Evolutionary conservation across 2,113 vertebrate genomes (phyloP).

Genomic region (Gobio gobio): DNA sequence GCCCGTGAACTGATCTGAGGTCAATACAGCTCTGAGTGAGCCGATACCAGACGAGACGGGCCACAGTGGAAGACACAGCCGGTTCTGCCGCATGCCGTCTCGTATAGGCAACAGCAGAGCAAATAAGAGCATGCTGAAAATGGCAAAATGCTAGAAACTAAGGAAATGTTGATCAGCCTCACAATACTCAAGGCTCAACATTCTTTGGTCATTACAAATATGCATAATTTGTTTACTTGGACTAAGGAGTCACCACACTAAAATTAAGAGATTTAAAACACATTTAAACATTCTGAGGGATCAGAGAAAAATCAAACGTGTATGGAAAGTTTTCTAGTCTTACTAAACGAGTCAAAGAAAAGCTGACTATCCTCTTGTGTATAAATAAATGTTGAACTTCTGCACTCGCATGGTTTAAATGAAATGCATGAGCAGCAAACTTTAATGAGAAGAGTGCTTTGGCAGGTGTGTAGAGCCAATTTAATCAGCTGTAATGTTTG

Average conservation of each 20-base stretch:
- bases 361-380: not conserved
- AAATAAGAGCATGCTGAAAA: not conserved
- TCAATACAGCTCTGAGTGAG: not conserved
- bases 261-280: not conserved
- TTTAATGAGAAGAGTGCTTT: constrained; percentile 18
- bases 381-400: not conserved
- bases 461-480: constrained; percentile 26
- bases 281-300: not conserved
- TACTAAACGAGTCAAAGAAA: not conserved
- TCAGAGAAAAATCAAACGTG: not conserved
- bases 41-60: not conserved
- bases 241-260: not conserved
- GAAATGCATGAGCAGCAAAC: constrained; percentile 5
- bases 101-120: not conserved
- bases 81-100: constrained; percentile 51
- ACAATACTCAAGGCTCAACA: not conserved
- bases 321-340: not conserved
- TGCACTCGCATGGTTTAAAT: not conserved
- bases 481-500: constrained; percentile 31
- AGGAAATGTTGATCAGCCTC: not conserved
- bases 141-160: not conserved
- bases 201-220: not conserved
- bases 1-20: not conserved
- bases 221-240: not conserved
- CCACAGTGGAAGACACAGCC: constrained; percentile 27